phyloP scores from a whole-genome alignment of 1,140 invertebrate genomes.

The Trypoxylus dichotomus region DNA sequence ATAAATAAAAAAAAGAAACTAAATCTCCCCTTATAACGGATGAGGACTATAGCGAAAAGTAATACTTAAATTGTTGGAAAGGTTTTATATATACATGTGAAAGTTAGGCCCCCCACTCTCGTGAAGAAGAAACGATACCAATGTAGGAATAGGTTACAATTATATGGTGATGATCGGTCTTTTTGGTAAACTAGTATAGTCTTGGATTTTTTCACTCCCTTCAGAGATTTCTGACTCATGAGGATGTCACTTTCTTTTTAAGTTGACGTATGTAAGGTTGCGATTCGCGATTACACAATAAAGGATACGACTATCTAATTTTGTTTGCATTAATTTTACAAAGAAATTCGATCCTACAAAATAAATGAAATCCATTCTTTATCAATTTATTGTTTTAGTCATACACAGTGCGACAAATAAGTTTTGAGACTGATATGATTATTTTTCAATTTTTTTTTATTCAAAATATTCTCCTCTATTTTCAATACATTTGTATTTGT shows the following conservation, averaged over 20 bases:
- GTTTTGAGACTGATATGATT: too few relatives aligned
- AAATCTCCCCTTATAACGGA: neutral
- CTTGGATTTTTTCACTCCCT: neutral
- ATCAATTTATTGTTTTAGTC: too few relatives aligned
- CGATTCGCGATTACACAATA: neutral
- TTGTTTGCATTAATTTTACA: too few relatives aligned
- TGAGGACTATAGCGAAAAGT: neutral
- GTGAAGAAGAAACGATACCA: constrained; percentile 9
- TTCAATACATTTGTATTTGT: too few relatives aligned
- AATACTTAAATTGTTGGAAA: constrained; percentile 2
- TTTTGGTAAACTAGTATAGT: neutral
- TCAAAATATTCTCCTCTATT: too few relatives aligned
- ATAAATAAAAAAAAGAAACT: neutral
- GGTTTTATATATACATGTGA: constrained; percentile 10
- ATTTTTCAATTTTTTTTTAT: too few relatives aligned
- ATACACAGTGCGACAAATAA: too few relatives aligned
- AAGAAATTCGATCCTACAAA: too few relatives aligned
- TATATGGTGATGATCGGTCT: neutral
- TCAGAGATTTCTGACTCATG: neutral
- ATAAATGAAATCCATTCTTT: too few relatives aligned
- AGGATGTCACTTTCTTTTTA: neutral
- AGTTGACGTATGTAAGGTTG: neutral
- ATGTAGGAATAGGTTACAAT: constrained; percentile 5
- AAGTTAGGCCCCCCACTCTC: neutral
- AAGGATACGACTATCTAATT: too few relatives aligned